These are phyloP conservation scores for Agrilus planipennis DNA, from an alignment of 1,140 invertebrate species.

Conservation along the genomic window DNA sequence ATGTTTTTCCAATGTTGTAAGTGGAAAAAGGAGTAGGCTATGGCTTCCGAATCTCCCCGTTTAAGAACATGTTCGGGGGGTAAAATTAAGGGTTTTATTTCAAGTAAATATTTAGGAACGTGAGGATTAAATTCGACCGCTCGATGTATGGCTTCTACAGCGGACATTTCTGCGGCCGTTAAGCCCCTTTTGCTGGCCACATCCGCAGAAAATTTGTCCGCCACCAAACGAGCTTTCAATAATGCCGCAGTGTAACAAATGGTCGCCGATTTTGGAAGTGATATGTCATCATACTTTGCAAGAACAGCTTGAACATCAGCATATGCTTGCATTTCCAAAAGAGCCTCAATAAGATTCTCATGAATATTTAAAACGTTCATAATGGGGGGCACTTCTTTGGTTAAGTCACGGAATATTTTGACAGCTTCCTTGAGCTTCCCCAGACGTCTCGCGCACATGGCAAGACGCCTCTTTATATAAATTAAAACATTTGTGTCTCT, in stretches of 20 bases:
- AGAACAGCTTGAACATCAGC: conserved; percentile 91
- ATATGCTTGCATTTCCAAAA: conserved; percentile 93
- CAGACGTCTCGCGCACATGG: conserved; percentile 93
- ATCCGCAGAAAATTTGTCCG: conserved; percentile 87
- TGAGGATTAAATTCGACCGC: conserved; percentile 99
- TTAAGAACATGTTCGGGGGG: conserved; percentile 96
- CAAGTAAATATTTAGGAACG: conserved; percentile 94
- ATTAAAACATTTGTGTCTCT: conserved; percentile 93
- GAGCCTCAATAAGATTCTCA: conserved; percentile 93
- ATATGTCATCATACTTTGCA: conserved; percentile 95
- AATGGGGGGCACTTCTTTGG: conserved; percentile 94
- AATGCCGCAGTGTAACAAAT: conserved; percentile 95
- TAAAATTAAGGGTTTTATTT: conserved; percentile 91
- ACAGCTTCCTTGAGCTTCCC: conserved; percentile 90
- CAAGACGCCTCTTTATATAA: conserved; percentile 85
- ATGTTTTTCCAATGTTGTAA: conserved; percentile 92
- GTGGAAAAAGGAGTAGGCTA: conserved; percentile 96
- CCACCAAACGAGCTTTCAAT: conserved; percentile 83
- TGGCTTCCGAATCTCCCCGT: conserved; percentile 94
- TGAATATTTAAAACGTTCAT: conserved; percentile 94
- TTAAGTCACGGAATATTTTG: conserved; percentile 94
- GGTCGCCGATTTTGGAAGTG: conserved; percentile 90
- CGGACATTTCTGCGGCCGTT: conserved; percentile 82
- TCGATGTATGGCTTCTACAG: conserved; percentile 92
- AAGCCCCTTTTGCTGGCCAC: conserved; percentile 77